phyloP scores from a whole-genome alignment of 2,113 vertebrate species.

The Prunella fulvescens region DNA sequence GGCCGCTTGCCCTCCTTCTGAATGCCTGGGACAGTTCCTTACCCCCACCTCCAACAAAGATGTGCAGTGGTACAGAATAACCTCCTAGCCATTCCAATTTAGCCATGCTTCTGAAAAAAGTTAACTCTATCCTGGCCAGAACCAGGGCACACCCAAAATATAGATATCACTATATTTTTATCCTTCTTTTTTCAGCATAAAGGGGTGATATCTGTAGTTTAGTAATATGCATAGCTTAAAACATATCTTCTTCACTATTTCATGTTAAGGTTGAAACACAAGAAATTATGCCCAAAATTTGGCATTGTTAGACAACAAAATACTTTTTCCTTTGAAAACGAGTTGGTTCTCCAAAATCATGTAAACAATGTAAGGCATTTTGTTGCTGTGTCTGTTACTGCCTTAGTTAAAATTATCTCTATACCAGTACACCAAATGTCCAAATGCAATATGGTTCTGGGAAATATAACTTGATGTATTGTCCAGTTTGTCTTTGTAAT shows the following conservation, averaged over 20 bases:
- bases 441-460: not conserved
- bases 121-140: not conserved
- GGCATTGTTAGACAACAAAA: not conserved
- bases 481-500: not conserved
- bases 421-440: not conserved
- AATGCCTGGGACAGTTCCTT: not conserved
- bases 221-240: not conserved
- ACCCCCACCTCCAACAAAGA: not conserved
- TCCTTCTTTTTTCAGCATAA: not conserved
- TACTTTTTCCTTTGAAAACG: not conserved
- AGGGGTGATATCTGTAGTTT: not conserved
- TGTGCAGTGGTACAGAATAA: not conserved
- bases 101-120: not conserved
- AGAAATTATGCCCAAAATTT: not conserved
- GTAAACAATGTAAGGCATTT: accelerated
- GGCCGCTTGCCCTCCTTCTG: accelerated
- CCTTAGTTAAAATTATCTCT: not conserved
- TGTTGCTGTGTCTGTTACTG: not conserved
- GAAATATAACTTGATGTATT: not conserved
- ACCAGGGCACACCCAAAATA: not conserved
- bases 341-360: not conserved
- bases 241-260: not conserved
- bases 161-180: not conserved
- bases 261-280: not conserved
- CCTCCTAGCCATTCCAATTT: not conserved